phyloP scores from a whole-genome alignment of 1,140 invertebrate species.

The Polyergus mexicanus region DNA sequence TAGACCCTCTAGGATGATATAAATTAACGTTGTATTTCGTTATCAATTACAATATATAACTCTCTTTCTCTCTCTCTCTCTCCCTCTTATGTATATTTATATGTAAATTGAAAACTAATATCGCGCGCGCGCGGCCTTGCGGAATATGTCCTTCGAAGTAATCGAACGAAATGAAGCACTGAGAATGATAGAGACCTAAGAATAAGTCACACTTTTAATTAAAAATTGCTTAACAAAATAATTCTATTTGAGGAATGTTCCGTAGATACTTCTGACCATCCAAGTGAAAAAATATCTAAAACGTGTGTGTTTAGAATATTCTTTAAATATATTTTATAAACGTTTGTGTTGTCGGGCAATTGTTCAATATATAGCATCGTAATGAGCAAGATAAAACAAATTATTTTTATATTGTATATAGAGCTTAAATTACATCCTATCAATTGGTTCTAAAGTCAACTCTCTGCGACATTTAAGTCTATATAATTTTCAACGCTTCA shows the following conservation, averaged over 20 bases:
- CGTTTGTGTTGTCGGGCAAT: slow-evolving; percentile 19
- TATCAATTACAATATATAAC: slow-evolving; percentile 56
- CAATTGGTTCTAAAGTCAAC: not conserved
- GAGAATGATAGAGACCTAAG: slow-evolving; percentile 40
- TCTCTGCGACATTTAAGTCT: slow-evolving; percentile 30
- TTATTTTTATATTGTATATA: slow-evolving; percentile 22
- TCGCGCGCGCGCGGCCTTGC: slow-evolving; percentile 66
- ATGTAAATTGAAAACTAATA: slow-evolving; percentile 74
- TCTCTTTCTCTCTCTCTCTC: not conserved
- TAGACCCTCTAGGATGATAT: slow-evolving; percentile 43
- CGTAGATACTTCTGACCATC: slow-evolving; percentile 27
- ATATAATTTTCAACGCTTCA: slow-evolving; percentile 56
- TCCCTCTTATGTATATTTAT: slow-evolving; percentile 40
- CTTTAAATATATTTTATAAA: slow-evolving; percentile 68
- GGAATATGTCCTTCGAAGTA: slow-evolving; percentile 77
- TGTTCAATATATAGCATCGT: slow-evolving; percentile 21
- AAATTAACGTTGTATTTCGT: slow-evolving; percentile 55
- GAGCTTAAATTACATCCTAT: slow-evolving; percentile 1
- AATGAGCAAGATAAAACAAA: slow-evolving; percentile 13
- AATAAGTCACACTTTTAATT: slow-evolving; percentile 27
- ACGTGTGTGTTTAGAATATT: not conserved
- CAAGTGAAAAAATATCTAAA: slow-evolving; percentile 25
- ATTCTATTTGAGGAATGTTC: slow-evolving; percentile 8
- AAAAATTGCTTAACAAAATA: not conserved
- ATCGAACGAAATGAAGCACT: slow-evolving; percentile 44